phyloP scores from a whole-genome alignment of 2,888 invertebrate genomes.

The Cephus sareptanus region DNA sequence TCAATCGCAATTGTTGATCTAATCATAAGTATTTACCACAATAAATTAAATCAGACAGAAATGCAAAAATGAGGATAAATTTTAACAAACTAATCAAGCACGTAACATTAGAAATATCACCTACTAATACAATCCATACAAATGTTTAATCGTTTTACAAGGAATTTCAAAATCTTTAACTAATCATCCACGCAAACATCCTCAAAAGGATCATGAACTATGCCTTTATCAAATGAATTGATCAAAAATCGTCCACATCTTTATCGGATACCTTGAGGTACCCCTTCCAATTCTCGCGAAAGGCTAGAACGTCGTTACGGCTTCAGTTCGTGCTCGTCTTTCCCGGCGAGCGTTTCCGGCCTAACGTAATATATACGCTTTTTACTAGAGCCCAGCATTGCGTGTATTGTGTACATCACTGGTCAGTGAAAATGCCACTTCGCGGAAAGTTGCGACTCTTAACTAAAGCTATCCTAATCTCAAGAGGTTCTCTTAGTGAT shows the following conservation, averaged over 20 bases:
- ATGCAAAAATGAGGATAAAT: background rate
- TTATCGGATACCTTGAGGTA: background rate
- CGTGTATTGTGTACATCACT: background rate
- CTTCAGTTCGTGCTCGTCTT: constrained; percentile 42
- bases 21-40: background rate
- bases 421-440: constrained; percentile 42
- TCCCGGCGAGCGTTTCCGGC: constrained; percentile 24
- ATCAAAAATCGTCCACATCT: background rate
- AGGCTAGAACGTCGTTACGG: constrained; percentile 23
- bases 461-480: constrained; percentile 38
- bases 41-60: background rate
- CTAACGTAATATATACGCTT: background rate
- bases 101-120: background rate
- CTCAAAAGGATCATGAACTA: background rate
- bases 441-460: constrained; percentile 46
- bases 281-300: constrained; percentile 9
- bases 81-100: background rate
- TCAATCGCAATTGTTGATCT: background rate
- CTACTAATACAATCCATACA: background rate
- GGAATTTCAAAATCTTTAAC: background rate
- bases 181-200: background rate
- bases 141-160: background rate
- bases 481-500: constrained; percentile 20
- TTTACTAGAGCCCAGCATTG: background rate
- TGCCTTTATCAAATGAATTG: too few species aligned